A percentile compares a stretch with the other conserved stretches of the same genome.
phyloP scores from a whole-genome alignment of 92 coral and sea anemone species.

The Zoanthus sansibaricus region DNA sequence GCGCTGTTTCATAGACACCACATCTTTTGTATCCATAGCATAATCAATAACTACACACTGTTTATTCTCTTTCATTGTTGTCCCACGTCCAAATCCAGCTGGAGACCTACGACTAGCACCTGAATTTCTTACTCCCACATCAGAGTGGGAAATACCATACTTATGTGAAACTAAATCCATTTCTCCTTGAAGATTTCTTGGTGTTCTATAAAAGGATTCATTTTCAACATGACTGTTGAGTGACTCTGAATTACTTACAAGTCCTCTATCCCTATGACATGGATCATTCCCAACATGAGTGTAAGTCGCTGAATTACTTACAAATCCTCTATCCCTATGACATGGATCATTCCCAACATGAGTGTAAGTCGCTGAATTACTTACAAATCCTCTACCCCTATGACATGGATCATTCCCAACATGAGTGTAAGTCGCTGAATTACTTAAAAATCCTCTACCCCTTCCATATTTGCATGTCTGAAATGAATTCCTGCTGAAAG shows the following conservation, averaged over 20 bases:
- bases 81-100: background rate
- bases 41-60: background rate
- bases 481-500: background rate
- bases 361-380: background rate
- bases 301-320: no score
- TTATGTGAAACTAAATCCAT: background rate
- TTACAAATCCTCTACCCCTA: background rate
- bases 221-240: no score
- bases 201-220: background rate
- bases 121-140: background rate
- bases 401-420: background rate
- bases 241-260: no score
- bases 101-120: background rate
- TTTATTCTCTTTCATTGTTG: background rate
- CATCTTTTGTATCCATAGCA: background rate
- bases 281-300: no score
- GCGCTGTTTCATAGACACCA: background rate
- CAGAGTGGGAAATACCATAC: background rate
- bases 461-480: background rate
- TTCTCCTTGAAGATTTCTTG: background rate
- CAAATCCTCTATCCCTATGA: no score
- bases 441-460: background rate
- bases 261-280: no score
- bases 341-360: background rate
- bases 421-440: background rate